Percentiles rank a stretch among this genome's conserved stretches.
These are phyloP conservation scores for Numida meleagris DNA, from an alignment of 2,113 vertebrate genomes.

Conservation along the genomic window DNA sequence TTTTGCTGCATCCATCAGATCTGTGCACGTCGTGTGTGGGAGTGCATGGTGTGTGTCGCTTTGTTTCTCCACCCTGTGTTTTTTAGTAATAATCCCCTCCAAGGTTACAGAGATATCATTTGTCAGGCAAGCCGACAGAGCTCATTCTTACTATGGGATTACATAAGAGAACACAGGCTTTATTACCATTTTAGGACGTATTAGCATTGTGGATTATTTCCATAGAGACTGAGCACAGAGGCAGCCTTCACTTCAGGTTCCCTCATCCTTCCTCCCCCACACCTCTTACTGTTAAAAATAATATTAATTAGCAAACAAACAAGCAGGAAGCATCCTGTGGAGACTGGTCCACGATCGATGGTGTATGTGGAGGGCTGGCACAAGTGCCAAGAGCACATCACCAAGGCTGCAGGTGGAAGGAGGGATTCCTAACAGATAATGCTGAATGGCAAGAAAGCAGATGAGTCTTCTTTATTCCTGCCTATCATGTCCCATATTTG, in stretches of 20 bases:
- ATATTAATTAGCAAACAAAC: neutral
- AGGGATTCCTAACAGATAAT: neutral
- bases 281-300: neutral
- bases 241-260: neutral
- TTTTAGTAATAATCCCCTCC: conserved; percentile 68
- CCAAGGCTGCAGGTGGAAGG: neutral
- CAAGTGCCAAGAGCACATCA: neutral
- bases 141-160: conserved; percentile 70
- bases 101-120: conserved; percentile 72
- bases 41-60: neutral
- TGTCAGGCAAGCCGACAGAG: conserved; percentile 63
- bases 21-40: neutral
- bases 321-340: neutral
- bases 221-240: conserved; percentile 20
- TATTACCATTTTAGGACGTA: conserved; percentile 67
- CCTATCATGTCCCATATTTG: neutral
- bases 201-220: conserved; percentile 73
- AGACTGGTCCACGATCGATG: neutral
- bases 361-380: neutral
- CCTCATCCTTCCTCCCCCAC: rapidly evolving
- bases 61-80: conserved; percentile 22
- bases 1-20: conserved; percentile 17
- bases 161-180: conserved; percentile 71
- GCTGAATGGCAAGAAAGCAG: neutral
- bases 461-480: neutral